phyloP scores from a whole-genome alignment of 2,797 vertebrate genomes.

The Coendou prehensilis region DNA sequence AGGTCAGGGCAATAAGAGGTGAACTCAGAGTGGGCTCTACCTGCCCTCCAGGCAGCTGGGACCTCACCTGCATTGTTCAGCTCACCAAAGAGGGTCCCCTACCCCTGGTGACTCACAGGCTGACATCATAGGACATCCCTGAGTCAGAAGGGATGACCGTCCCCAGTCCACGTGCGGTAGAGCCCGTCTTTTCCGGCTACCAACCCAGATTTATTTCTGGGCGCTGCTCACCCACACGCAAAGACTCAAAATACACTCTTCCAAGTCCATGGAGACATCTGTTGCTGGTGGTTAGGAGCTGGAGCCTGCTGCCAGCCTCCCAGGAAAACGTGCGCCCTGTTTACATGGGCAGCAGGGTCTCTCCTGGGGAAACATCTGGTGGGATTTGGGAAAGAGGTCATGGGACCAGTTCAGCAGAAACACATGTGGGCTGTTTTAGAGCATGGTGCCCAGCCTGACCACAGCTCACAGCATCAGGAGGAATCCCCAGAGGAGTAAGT shows the following conservation, averaged over 20 bases:
- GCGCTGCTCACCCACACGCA: background rate
- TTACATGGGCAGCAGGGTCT: background rate
- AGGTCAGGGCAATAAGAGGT: background rate
- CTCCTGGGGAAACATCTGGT: conserved; percentile 64
- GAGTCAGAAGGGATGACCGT: accelerated
- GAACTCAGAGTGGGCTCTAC: background rate
- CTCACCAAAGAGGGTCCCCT: background rate
- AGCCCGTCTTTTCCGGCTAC: background rate
- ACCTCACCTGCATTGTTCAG: background rate
- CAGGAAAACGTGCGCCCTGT: background rate
- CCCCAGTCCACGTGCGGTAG: background rate
- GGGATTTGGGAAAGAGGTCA: conserved; percentile 11
- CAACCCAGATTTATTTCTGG: conserved; percentile 1
- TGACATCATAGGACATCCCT: background rate
- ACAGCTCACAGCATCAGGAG: background rate
- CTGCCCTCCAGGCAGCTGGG: background rate
- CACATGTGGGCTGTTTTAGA: background rate
- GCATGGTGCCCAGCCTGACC: background rate
- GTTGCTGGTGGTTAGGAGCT: background rate
- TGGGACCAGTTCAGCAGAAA: conserved; percentile 14
- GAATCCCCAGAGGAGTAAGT: background rate
- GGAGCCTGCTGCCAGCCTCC: background rate
- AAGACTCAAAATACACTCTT: conserved; percentile 60
- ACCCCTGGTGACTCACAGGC: background rate
- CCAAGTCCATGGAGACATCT: background rate